phyloP scores from a whole-genome alignment of 1,140 invertebrate genomes.

The Brachionus manjavacas region DNA sequence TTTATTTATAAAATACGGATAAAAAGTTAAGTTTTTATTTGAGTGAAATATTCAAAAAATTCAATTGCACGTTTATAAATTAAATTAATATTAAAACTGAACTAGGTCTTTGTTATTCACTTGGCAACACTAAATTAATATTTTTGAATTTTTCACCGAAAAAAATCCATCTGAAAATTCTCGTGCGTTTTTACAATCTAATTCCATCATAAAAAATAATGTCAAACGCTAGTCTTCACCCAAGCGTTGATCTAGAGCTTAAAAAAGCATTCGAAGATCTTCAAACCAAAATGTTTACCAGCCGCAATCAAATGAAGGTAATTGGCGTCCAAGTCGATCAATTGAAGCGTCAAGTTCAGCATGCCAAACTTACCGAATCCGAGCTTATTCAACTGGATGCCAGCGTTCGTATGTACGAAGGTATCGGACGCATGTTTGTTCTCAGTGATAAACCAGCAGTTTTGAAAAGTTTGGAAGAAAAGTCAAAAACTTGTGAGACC shows the following conservation, averaged over 20 bases:
- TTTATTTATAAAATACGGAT: neutral
- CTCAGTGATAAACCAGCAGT: constrained; percentile 25
- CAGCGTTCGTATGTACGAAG: constrained; percentile 33
- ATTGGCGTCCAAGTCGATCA: constrained; percentile 40
- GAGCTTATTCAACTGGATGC: neutral
- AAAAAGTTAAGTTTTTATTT: neutral
- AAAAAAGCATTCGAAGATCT: constrained; percentile 42
- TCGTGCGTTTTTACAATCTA: neutral
- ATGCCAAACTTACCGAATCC: constrained; percentile 34
- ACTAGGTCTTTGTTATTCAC: neutral
- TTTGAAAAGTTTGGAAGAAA: constrained; percentile 5
- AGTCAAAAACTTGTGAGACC: neutral
- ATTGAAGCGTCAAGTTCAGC: constrained; percentile 41
- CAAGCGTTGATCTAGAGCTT: constrained; percentile 30
- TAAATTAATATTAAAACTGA: neutral
- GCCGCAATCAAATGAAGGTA: constrained; percentile 13
- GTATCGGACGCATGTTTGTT: constrained; percentile 41
- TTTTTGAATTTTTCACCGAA: constrained; percentile 8
- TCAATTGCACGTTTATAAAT: neutral
- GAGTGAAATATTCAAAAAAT: neutral
- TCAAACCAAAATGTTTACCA: constrained; percentile 41
- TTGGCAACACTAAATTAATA: constrained; percentile 17
- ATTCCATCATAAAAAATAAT: neutral
- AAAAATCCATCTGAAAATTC: neutral
- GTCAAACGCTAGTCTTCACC: constrained; percentile 13